A percentile compares a stretch with the other conserved stretches of the same genome.
Evolutionary conservation across 2,113 vertebrate species (phyloP).

Genomic region (Mus spicilegus): DNA sequence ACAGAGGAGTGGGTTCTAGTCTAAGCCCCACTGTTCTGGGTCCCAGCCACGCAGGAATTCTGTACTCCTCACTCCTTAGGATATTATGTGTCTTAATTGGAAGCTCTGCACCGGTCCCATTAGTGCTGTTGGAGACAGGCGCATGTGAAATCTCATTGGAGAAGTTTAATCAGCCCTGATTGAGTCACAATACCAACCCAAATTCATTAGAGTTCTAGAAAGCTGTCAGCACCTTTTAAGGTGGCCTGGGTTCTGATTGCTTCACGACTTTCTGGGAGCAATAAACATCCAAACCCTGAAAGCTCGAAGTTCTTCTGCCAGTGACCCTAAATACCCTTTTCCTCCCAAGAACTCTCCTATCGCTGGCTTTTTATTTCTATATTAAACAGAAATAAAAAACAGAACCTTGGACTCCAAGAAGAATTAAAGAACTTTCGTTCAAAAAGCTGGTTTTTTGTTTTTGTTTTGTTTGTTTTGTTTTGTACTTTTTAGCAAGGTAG

Average conservation of each 20-base stretch:
- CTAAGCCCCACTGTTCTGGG: background rate
- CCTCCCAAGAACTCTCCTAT: constrained; percentile 2
- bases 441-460: background rate
- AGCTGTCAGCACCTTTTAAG: constrained; percentile 32
- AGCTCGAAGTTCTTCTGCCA: constrained; percentile 44
- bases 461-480: background rate
- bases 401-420: constrained; percentile 38
- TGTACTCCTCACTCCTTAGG: constrained; percentile 34
- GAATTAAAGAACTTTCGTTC: constrained; percentile 18
- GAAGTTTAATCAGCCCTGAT: constrained; percentile 63
- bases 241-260: background rate
- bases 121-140: background rate
- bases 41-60: background rate
- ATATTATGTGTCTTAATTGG: constrained; percentile 40
- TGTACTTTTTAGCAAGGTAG: constrained; percentile 9
- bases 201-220: constrained; percentile 71
- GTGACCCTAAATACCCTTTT: background rate
- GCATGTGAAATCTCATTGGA: constrained; percentile 32
- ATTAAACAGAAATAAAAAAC: constrained; percentile 31
- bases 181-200: constrained; percentile 51
- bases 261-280: background rate
- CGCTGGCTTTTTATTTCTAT: background rate
- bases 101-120: background rate
- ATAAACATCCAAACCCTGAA: constrained; percentile 4
- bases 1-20: background rate